Percentiles rank a stretch among this genome's conserved stretches.
Evolutionary conservation across 2,888 invertebrate genomes (phyloP).

Genomic region (Uropetala carovei): DNA sequence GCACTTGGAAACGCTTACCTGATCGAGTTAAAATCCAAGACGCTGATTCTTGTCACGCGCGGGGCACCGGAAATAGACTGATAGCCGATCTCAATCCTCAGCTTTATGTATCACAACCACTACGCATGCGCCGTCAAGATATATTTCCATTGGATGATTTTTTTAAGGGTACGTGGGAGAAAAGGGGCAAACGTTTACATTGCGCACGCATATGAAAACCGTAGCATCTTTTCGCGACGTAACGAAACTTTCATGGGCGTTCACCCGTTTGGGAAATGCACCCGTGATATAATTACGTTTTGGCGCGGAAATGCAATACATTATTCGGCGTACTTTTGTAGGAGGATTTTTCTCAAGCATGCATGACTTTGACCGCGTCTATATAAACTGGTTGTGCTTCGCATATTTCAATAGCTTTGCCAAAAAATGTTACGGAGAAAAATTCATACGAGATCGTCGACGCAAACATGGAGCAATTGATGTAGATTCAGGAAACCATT

Average conservation of each 20-base stretch:
- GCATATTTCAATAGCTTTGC: too few relatives aligned
- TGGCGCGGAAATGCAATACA: too few relatives aligned
- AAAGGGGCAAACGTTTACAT: neutral
- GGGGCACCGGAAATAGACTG: slow-evolving; percentile 62
- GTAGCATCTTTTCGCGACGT: neutral
- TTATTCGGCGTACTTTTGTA: too few relatives aligned
- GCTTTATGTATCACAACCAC: slow-evolving; percentile 51
- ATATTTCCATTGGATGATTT: slow-evolving; percentile 29
- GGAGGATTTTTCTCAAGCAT: too few relatives aligned
- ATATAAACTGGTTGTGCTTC: too few relatives aligned
- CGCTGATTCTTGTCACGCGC: slow-evolving; percentile 37
- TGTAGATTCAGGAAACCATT: neutral
- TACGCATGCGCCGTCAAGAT: slow-evolving; percentile 49
- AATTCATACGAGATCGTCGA: too few relatives aligned
- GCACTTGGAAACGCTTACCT: slow-evolving; percentile 13
- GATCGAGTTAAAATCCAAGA: slow-evolving; percentile 52
- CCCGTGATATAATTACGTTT: neutral
- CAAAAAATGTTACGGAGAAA: too few relatives aligned
- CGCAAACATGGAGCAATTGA: too few relatives aligned
- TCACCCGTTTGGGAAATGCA: neutral
- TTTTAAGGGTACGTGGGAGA: slow-evolving; percentile 1
- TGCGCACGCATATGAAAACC: slow-evolving; percentile 13
- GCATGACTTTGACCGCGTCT: too few relatives aligned
- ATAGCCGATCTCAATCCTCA: slow-evolving; percentile 43
- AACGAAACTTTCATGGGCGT: neutral